Base-by-base conservation (phyloP, 1,140 invertebrate genomes). In the Neodiprion fabricii region DNA sequence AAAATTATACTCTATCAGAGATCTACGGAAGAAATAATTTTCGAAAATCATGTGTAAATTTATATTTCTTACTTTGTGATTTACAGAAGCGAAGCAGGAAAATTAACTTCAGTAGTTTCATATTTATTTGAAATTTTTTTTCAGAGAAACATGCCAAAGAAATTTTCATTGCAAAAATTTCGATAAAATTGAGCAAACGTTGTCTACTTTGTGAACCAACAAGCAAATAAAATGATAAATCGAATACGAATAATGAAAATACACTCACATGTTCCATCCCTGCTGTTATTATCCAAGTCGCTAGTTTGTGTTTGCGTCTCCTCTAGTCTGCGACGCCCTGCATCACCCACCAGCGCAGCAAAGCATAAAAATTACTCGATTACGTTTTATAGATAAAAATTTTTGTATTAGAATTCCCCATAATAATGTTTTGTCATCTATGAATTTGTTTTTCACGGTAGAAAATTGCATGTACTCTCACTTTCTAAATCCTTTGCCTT, bases 301-400 rank as follows among this genome's bases (percentile, higher is more conserved):
- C 79, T 85, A 77, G 83, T 85, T 78, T 84, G 85, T 73, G 83
- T 86, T 74, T 84, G 83, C 74, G 78, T 85, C 70, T 86, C 84
- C 78, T 86, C 85, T 79, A 84, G 84, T 78, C 80, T 79, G 77
- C 81, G 82, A 74, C 82, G 81, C 70, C 82, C 85, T 85, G 84
- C 81, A 77, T 85, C 79, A 78, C 79, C 79, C 81, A 78, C 75
- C 75, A 81, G 80, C 78, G 83, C 84, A 82, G 84, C 84, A 85
- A 85, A 81, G 82, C 84, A 85, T 80, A 85, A 86, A 85, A 85
- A 85, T 82, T 75, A 81, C 79, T 83, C 81, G 74, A 79, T 85
- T 85, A 86, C 77, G 74, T 65, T 23, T 40, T 50, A 65, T 72
- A 49, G 66, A 49, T 61, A 17, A 14, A 65, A 50, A 72, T 78